Base-by-base conservation (phyloP, 2,113 vertebrate genomes). In the Rhizomys pruinosus region DNA sequence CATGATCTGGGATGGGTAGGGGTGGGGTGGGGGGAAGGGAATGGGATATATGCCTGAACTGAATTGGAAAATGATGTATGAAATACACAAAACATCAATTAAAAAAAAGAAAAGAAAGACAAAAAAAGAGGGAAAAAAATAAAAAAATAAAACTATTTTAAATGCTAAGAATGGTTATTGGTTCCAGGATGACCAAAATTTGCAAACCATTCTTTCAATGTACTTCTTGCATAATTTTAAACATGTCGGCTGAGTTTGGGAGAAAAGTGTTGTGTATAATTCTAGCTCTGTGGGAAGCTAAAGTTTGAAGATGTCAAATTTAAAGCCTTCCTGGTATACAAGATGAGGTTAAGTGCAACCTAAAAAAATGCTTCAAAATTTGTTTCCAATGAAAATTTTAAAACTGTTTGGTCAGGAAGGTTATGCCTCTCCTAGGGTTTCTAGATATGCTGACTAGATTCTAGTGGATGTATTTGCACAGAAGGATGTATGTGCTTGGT, bases 141-240 rank as follows among this genome's bases (percentile, higher is more conserved):
- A n/a, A n/a, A n/a, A n/a, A n/a, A n/a, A n/a, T n/a, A 55, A 47
- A 17, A 16, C 25, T 12, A 7, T 76, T 76, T 19, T 44, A 27
- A 47, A 32, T 47, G 42, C 42, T 76, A 22, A 59, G 37, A 12
- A 39, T 73, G 37, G 34, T 78, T 6, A 42, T 71, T 77, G 42
- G 73, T 52, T 27, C 11, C 42, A 93, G 22, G 71, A 27, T 72
- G 20, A 72, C 0, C 32, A 92, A 13, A 68, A 32, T 68, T 85
- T 90, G 22, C 32, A 57, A 71, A 34, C 25, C 66, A 64, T 6
- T 85, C 19, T 61, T 88, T 71, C 19, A 10, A 63, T 79, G 72
- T 91, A 88, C 68, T 89, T 63, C 3, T 66, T 85, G 34, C 79
- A 20, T 80, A 39, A 29, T 88, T 82, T 80, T 34, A 81, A 84